A percentile compares a stretch with the other conserved stretches of the same genome.
Conservation (phyloP, 2,797 vertebrate species). For the Psittacula echo region DNA sequence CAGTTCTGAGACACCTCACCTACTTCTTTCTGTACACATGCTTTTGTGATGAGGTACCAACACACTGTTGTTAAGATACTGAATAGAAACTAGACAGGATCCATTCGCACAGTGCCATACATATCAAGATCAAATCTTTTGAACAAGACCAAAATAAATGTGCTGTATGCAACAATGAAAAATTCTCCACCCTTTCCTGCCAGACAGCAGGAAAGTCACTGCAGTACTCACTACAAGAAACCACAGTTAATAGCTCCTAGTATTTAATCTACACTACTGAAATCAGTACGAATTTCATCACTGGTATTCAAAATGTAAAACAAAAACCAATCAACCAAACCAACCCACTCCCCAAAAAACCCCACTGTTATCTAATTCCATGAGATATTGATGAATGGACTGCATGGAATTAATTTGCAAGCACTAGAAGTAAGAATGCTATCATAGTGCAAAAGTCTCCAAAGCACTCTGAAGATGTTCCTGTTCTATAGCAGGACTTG, state of each 20-base stretch:
- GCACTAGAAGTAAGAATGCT: background rate
- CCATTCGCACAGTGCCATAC: accelerated
- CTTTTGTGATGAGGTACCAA: accelerated
- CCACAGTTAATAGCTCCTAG: background rate
- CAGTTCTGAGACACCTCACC: background rate
- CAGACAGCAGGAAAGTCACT: background rate
- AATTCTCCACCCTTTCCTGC: background rate
- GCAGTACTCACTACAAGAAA: background rate
- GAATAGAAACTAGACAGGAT: background rate
- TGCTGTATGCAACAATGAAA: background rate
- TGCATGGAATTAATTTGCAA: background rate
- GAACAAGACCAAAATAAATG: background rate
- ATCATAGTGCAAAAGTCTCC: background rate
- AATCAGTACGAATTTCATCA: background rate
- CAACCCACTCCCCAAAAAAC: background rate
- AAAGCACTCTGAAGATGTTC: background rate
- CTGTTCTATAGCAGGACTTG: background rate
- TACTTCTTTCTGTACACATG: background rate
- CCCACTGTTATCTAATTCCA: background rate
- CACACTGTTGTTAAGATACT: background rate
- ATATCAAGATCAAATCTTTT: background rate
- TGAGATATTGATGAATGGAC: background rate
- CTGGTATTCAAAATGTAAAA: background rate
- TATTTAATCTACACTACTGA: background rate
- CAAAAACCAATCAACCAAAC: background rate